A percentile compares a stretch with the other conserved stretches of the same genome.
Evolutionary conservation across 2,888 invertebrate genomes (phyloP).

Genomic region (Troides oblongomaculatus): DNA sequence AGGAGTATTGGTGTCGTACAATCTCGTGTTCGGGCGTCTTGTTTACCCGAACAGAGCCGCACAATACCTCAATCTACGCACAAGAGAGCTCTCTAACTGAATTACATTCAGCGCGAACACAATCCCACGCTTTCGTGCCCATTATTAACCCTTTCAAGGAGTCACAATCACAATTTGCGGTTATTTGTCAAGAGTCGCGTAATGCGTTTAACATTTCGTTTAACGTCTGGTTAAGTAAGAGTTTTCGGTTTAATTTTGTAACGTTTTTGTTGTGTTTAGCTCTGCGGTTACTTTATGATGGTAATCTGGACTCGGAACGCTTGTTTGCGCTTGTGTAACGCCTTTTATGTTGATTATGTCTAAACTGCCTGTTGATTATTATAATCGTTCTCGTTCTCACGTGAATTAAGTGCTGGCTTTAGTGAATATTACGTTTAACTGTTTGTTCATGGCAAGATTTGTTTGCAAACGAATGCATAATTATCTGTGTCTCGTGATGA

Average conservation of each 20-base stretch:
- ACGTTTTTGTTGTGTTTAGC: constrained; percentile 49
- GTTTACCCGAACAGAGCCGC: constrained; percentile 39
- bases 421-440: constrained; percentile 8
- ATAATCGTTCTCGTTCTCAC: constrained; percentile 20
- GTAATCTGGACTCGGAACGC: constrained; percentile 49
- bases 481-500: not conserved
- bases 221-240: constrained; percentile 44
- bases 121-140: constrained; percentile 61
- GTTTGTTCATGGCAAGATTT: not conserved
- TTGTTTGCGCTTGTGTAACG: constrained; percentile 38
- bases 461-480: not conserved
- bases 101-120: constrained; percentile 57
- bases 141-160: constrained; percentile 77
- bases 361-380: constrained; percentile 19
- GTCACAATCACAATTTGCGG: constrained; percentile 76
- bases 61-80: constrained; percentile 74
- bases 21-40: constrained; percentile 39
- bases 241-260: constrained; percentile 59
- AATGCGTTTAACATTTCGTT: constrained; percentile 52
- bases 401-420: constrained; percentile 7
- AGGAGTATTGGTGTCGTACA: constrained; percentile 45
- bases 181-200: constrained; percentile 65
- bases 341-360: constrained; percentile 21
- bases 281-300: constrained; percentile 49
- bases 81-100: constrained; percentile 64